Base-by-base conservation (phyloP, 2,888 invertebrate species). In the Parasteatoda lunata region DNA sequence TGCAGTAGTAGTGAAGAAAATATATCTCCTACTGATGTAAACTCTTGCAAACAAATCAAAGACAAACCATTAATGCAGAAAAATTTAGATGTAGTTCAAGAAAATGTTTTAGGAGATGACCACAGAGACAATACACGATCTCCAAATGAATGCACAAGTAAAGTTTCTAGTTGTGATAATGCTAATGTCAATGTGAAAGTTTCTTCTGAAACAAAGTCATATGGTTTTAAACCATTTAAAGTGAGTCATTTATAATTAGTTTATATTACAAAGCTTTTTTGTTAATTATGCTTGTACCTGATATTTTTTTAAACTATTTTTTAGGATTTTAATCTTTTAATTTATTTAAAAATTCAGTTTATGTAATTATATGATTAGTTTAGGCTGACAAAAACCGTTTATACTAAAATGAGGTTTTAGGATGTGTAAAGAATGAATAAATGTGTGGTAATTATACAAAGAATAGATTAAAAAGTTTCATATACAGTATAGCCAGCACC, bases 1-100 rank as follows among this genome's bases (percentile, higher is more conserved):
- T 51, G 71, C 45, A 84, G 84, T 71, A 88, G 88, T 81, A 96
- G 96, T 90, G 96, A 96, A 92, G 96, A 96, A 93, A 96, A 96
- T 91, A 96, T 95, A 92, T 96, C 96, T 9, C 96, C 96, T 72
- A 96, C 96, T 77, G 96, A 96, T 93, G 94, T 96, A 92, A 96
- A 96, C 93, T 95, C 96, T 91, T 96, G 96, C 93, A 95, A 96
- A 91, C 93, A 96, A 91, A 94, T 96, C 91, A 94, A 94, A 88
- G 96, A 96, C 92, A 95, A 96, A 91, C 96, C 96, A 86, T 96
- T 96, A 77, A 93, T 96, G 91, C 94, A 94, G 91, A 95, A 95
- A 92, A 93, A 96, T 78, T 94, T 96, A 89, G 95, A 96, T 77
- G 94, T 96, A 8, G 81, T 81, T 2, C 51, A 81, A 75, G 82